A percentile compares a stretch with the other conserved stretches of the same genome.
phyloP scores from a whole-genome alignment of 2,888 invertebrate species.

The Xestia sexstrigata region DNA sequence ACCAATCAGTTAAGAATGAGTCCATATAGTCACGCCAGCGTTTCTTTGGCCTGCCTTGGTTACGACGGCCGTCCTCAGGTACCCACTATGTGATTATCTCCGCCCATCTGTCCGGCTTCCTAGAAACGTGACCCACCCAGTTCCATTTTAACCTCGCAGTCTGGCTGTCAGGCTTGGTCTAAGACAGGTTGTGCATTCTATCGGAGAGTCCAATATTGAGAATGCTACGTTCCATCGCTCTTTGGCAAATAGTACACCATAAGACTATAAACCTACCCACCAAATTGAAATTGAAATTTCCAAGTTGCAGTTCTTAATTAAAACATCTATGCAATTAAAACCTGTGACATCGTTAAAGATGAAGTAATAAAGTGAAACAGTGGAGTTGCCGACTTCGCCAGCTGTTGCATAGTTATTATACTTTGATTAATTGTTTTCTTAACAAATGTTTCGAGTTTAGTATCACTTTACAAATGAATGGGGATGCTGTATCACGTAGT shows the following conservation, averaged over 20 bases:
- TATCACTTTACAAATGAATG: constrained; percentile 28
- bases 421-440: constrained; percentile 62
- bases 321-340: constrained; percentile 54
- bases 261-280: neutral
- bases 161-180: no score
- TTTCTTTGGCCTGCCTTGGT: no score
- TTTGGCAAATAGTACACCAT: neutral
- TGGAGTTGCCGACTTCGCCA: constrained; percentile 59
- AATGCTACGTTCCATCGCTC: neutral
- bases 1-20: no score
- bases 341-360: constrained; percentile 59
- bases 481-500: constrained; percentile 8
- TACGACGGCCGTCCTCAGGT: no score
- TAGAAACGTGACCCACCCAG: no score
- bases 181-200: no score
- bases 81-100: no score
- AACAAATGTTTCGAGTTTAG: constrained; percentile 27
- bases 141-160: no score
- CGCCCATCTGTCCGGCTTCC: no score
- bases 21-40: no score
- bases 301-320: constrained; percentile 40
- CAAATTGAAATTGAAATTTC: constrained; percentile 4
- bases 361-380: constrained; percentile 63
- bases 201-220: no score
- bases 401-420: constrained; percentile 64